Evolutionary conservation across 2,113 vertebrate species (phyloP).

Genomic region (Epinephelus lanceolatus): DNA sequence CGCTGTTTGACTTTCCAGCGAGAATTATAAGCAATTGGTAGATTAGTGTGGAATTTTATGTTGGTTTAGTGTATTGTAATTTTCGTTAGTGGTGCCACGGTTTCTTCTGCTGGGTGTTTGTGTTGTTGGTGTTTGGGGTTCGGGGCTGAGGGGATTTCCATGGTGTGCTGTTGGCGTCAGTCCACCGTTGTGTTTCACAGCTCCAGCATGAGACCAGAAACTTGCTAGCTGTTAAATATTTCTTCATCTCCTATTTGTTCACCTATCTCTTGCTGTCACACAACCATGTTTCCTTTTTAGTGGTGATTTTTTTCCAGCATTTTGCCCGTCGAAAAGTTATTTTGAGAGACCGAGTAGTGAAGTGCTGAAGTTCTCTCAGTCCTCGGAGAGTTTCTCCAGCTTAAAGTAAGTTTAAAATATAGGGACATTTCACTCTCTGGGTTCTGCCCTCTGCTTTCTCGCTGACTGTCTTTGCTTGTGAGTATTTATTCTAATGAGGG

Average conservation of each 20-base stretch:
- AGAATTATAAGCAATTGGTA: background rate
- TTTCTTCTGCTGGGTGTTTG: slow-evolving; percentile 39
- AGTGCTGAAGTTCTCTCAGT: slow-evolving; percentile 9
- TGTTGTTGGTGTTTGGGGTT: slow-evolving; percentile 30
- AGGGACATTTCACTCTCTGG: slow-evolving; percentile 24
- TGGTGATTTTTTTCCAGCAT: slow-evolving; percentile 2
- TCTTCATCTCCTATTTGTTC: slow-evolving; percentile 46
- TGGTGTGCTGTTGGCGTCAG: slow-evolving; percentile 24
- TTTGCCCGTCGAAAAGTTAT: background rate
- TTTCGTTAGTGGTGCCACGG: background rate
- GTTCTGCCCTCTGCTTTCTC: slow-evolving; percentile 35
- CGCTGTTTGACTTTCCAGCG: background rate
- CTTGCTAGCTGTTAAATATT: slow-evolving; percentile 75
- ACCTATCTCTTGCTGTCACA: background rate
- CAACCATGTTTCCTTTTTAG: background rate
- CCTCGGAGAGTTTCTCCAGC: slow-evolving; percentile 24
- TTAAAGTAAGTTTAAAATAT: slow-evolving; percentile 45
- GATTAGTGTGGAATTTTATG: slow-evolving; percentile 19
- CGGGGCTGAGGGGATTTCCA: slow-evolving; percentile 57
- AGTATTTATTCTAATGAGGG: slow-evolving; percentile 71
- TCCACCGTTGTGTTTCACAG: slow-evolving; percentile 63
- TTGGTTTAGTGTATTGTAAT: slow-evolving; percentile 10
- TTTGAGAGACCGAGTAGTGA: slow-evolving; percentile 1
- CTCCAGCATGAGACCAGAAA: slow-evolving; percentile 70
- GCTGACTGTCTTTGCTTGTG: slow-evolving; percentile 52